Percentiles rank a stretch among this genome's conserved stretches.
Evolutionary conservation across 2,797 vertebrate genomes (phyloP).

Genomic region (Parauchenoglanis punctatus): DNA sequence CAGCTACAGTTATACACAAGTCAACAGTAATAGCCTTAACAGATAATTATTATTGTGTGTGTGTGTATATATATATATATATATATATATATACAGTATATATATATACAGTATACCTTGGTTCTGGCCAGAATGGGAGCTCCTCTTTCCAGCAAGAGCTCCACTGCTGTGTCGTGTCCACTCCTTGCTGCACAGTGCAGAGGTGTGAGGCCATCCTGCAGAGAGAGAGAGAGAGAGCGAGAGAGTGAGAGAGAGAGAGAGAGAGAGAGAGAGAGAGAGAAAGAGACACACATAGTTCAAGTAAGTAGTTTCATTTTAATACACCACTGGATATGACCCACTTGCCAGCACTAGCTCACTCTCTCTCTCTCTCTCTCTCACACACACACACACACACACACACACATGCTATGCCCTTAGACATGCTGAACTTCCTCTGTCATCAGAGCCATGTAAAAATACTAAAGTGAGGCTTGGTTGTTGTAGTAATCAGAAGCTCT

Average conservation of each 20-base stretch:
- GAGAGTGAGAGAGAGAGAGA: neutral
- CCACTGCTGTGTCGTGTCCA: conserved; percentile 91
- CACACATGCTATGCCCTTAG: conserved; percentile 7
- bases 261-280: neutral
- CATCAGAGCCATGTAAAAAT: conserved; percentile 27
- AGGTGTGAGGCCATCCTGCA: conserved; percentile 94
- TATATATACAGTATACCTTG: conserved; percentile 79
- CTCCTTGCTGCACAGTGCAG: conserved; percentile 96
- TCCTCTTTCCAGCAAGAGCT: conserved; percentile 91
- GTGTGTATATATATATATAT: conserved; percentile 19
- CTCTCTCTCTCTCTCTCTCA: no score
- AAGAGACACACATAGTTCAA: neutral
- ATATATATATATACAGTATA: conserved; percentile 19
- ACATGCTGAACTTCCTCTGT: neutral
- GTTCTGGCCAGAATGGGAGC: conserved; percentile 94
- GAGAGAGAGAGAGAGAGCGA: neutral
- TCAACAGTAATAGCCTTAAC: neutral
- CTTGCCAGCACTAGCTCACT: conserved; percentile 20
- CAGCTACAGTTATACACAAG: neutral
- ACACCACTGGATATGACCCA: conserved; percentile 21
- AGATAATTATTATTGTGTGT: conserved; percentile 1
- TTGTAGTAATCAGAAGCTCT: neutral
- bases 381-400: conserved; percentile 16
- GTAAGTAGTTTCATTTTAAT: conserved; percentile 26
- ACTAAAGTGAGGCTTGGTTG: no score